Evolutionary conservation across 1,140 invertebrate genomes (phyloP).

Genomic region (Zaprionus camerounensis): DNA sequence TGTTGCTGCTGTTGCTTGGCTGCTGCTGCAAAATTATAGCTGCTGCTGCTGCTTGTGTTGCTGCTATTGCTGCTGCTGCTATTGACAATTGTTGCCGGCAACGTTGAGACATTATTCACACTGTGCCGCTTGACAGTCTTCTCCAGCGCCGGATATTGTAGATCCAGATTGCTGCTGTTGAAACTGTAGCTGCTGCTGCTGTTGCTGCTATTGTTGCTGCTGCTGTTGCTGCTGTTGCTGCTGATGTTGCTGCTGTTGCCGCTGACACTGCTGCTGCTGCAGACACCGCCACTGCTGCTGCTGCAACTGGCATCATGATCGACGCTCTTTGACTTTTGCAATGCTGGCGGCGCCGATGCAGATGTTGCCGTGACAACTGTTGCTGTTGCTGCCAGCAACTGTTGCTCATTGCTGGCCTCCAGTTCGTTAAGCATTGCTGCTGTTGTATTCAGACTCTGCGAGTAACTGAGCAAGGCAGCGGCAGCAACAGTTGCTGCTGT

Average conservation of each 20-base stretch:
- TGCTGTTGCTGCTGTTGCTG: slow-evolving; percentile 66
- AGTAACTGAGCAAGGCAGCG: slow-evolving; percentile 54
- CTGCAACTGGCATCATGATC: slow-evolving; percentile 25
- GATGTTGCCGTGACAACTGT: slow-evolving; percentile 5
- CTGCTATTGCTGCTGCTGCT: slow-evolving; percentile 6
- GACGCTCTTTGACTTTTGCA: slow-evolving; percentile 9
- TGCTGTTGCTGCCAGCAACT: slow-evolving; percentile 1
- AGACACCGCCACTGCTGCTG: slow-evolving; percentile 22
- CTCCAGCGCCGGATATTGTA: slow-evolving; percentile 82
- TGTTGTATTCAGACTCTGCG: slow-evolving; percentile 63
- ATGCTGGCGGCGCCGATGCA: slow-evolving; percentile 18
- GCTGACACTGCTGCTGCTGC: slow-evolving; percentile 30
- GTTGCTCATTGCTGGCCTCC: slow-evolving; percentile 27
- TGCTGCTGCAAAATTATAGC: slow-evolving; percentile 23
- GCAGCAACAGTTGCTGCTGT: slow-evolving; percentile 17
- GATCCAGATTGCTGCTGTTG: slow-evolving; percentile 77
- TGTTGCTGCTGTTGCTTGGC: slow-evolving; percentile 44
- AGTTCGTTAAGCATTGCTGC: slow-evolving; percentile 34
- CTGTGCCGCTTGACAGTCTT: slow-evolving; percentile 83
- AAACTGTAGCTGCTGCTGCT: slow-evolving; percentile 61
- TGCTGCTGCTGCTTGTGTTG: slow-evolving; percentile 30
- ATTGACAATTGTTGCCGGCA: slow-evolving; percentile 17
- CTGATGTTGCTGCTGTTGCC: slow-evolving; percentile 53
- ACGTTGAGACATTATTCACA: slow-evolving; percentile 59
- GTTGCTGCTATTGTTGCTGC: slow-evolving; percentile 44